Conservation (phyloP, 2,888 invertebrate genomes). For the Helobdella robusta region DNA sequence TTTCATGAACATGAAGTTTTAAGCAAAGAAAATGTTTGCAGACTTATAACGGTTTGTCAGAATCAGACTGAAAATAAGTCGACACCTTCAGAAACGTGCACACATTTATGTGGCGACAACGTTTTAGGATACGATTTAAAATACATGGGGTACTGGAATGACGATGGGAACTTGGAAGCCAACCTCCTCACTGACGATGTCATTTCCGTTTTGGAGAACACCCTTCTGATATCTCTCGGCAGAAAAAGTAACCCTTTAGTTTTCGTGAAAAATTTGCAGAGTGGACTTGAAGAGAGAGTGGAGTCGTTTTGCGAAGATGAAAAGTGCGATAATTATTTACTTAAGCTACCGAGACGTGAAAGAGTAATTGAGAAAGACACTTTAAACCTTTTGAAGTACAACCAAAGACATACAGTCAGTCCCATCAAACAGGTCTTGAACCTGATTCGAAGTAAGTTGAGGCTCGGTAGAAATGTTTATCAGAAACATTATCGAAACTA, state of each 20-base stretch:
- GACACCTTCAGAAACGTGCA: too few relatives aligned
- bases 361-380: background rate
- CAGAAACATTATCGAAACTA: background rate
- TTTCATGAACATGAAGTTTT: background rate
- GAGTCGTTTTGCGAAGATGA: background rate
- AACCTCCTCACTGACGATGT: background rate
- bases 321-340: conserved; percentile 5
- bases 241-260: background rate
- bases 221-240: background rate
- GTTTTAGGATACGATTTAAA: too few relatives aligned
- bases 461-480: background rate
- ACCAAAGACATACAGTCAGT: too few relatives aligned
- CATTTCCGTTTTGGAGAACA: background rate
- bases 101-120: too few relatives aligned
- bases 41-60: too few relatives aligned
- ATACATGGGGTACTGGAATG: conserved; percentile 5
- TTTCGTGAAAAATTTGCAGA: background rate
- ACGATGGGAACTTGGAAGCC: background rate
- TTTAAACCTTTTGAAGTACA: too few relatives aligned
- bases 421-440: too few relatives aligned
- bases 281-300: background rate
- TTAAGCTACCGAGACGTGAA: background rate
- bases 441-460: background rate
- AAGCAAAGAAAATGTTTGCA: too few relatives aligned
- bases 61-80: too few relatives aligned